A percentile compares a stretch with the other conserved stretches of the same genome.
Conservation (phyloP, 2,113 vertebrate species). For the Penelope pileata region DNA sequence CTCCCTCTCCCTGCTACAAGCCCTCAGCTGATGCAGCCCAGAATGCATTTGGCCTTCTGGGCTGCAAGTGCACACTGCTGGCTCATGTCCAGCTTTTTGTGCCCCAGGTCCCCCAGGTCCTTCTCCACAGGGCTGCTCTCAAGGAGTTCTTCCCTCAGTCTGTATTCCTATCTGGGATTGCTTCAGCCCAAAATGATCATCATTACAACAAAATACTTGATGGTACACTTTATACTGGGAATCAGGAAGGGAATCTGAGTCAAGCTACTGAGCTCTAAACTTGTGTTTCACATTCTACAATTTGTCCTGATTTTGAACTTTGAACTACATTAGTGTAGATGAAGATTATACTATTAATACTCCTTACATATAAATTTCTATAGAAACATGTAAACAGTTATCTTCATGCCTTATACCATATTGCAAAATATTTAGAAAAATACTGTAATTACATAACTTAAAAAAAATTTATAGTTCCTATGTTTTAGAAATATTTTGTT, state of each 20-base stretch:
- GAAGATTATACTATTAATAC: neutral
- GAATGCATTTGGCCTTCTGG: no score
- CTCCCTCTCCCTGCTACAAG: no score
- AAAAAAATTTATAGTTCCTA: neutral
- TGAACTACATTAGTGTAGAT: neutral
- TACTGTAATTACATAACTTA: neutral
- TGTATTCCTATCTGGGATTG: no score
- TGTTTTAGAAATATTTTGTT: neutral
- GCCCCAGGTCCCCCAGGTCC: no score
- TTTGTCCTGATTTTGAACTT: neutral
- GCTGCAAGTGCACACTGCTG: no score
- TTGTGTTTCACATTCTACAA: neutral
- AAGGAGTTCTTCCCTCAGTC: no score
- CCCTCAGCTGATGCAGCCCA: no score
- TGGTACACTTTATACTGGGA: neutral
- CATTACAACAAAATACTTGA: neutral
- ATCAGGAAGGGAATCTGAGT: neutral
- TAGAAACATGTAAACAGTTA: neutral
- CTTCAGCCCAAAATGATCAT: neutral
- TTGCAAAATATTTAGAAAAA: neutral
- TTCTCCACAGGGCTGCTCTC: no score
- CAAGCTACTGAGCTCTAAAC: neutral
- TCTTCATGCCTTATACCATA: neutral
- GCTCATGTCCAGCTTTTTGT: no score
- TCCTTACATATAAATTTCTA: neutral